Evolutionary conservation across 2,888 invertebrate genomes (phyloP), one percentile per base, ranked within the genome.

Genomic region (Plemyria rubiginata): DNA sequence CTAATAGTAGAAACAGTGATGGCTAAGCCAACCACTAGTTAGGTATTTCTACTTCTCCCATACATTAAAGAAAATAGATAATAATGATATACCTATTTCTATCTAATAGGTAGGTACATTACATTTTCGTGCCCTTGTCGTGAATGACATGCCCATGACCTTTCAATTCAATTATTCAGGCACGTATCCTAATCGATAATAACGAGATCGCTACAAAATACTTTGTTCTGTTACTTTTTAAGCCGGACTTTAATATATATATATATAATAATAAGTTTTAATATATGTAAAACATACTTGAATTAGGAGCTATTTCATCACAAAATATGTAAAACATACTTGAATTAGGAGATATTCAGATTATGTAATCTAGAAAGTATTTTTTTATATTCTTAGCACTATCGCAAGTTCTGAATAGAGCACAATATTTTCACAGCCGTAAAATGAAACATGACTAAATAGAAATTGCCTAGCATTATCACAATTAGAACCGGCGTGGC

Each of bases 131-230:
- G 67, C 41, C 66, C 53, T 65, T 58, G 70, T 28, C 43, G 57
- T 56, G 16, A 16, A 32, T 29, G 60, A 61, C 55, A 52, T 15
- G 7, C 13, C 62, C 60, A 43, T 63, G 65, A 63, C 66, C 65
- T 67, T 70, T 61, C 53, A 60, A 62, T 66, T 49, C 45, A 68
- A 68, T 66, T 65, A 68, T 57, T 62, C 40, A 54, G 56, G 60
- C 6, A 28, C 48, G 9, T 52, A 58, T 55, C 51, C 43, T 48
- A 52, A 63, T 60, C 59, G 55, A 59, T 63, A 55, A 41, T 46
- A 50, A 29, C 38, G 15, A 50, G 13, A 50, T 36, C 50, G 32
- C 15, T 50, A 50, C 50, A 48, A 28, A 22, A n/a, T n/a, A 48
- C 28, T 0, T 6, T 45, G 15, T 16, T 45, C 45, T 9, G 9